Percentiles rank a stretch among this genome's conserved stretches.
Conservation (phyloP, 2,888 invertebrate species). For the Tenthredo notha region DNA sequence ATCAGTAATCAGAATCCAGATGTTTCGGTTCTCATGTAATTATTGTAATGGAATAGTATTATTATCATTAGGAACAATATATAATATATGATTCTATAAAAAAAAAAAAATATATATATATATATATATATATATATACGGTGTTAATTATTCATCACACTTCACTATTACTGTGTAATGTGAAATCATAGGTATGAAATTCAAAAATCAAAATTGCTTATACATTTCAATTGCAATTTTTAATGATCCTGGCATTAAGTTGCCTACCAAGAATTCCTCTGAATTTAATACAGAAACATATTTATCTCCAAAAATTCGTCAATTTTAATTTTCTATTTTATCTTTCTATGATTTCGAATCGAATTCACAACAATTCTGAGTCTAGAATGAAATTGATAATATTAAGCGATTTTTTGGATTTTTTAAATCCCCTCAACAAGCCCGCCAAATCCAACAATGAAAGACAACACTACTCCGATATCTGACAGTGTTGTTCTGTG, state of each 20-base stretch:
- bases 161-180: background rate
- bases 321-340: background rate
- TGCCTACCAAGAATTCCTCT: too few species aligned
- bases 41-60: constrained; percentile 61
- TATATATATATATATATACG: background rate
- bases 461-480: background rate
- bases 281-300: too few species aligned
- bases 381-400: too few species aligned
- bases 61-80: constrained; percentile 58
- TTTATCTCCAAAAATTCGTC: background rate
- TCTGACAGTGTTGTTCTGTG: background rate
- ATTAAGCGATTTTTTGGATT: background rate
- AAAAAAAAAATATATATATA: background rate
- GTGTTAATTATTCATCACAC: background rate
- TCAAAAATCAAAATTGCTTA: background rate
- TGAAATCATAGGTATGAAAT: background rate
- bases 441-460: background rate
- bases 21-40: constrained; percentile 55
- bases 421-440: background rate
- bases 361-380: background rate
- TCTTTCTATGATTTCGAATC: background rate
- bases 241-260: too few species aligned
- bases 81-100: constrained; percentile 60
- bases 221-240: background rate
- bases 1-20: constrained; percentile 45